Conservation (phyloP, 2,797 vertebrate species). For the Orientallactaga sibirica region DNA sequence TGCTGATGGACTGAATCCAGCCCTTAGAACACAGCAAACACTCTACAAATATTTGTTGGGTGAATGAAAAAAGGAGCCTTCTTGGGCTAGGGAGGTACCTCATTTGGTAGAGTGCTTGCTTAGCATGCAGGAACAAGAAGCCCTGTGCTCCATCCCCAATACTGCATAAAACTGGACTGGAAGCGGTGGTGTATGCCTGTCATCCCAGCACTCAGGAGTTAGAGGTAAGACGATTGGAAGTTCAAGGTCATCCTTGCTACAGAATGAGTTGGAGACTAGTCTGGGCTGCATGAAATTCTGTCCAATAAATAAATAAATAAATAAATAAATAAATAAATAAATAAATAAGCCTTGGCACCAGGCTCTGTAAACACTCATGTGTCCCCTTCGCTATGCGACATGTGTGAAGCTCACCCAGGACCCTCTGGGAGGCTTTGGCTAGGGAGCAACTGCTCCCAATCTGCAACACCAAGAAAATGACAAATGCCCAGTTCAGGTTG, state of each 20-base stretch:
- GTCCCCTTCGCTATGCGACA: background rate
- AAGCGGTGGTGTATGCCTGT: too few species aligned
- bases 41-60: conserved; percentile 41
- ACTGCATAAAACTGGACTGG: too few species aligned
- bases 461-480: conserved; percentile 28
- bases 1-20: conserved; percentile 55
- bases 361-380: background rate
- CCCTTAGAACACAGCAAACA: conserved; percentile 43
- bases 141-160: too few species aligned
- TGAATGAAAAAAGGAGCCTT: background rate
- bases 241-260: too few species aligned
- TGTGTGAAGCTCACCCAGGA: background rate
- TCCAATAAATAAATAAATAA: too few species aligned
- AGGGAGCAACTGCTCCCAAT: background rate
- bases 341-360: background rate
- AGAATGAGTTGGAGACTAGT: too few species aligned
- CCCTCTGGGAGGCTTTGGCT: conserved; percentile 17
- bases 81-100: background rate
- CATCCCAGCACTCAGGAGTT: too few species aligned
- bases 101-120: too few species aligned
- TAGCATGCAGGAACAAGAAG: too few species aligned
- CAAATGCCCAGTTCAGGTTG: background rate
- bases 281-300: too few species aligned
- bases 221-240: too few species aligned
- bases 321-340: too few species aligned